Evolutionary conservation across 2,113 vertebrate genomes (phyloP).

Genomic region (Uropsilus gracilis): DNA sequence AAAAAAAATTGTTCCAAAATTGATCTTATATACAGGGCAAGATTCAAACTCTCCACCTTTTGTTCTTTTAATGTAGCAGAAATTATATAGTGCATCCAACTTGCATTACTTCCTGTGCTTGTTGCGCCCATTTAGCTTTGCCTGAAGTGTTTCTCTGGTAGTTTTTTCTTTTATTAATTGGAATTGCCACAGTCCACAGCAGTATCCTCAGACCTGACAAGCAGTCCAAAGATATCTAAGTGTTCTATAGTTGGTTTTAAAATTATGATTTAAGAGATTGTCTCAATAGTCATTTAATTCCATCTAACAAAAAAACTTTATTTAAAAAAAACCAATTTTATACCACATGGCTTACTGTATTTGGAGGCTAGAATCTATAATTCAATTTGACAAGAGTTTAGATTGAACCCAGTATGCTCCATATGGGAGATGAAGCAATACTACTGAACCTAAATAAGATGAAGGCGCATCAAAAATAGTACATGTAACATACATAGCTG

Average conservation of each 20-base stretch:
- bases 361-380: not conserved
- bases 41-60: not conserved
- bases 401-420: not conserved
- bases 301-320: constrained; percentile 44
- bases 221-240: not conserved
- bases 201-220: not conserved
- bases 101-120: not conserved
- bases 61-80: not conserved
- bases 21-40: not conserved
- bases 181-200: not conserved
- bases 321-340: too few relatives aligned
- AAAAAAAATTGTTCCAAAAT: constrained; percentile 38
- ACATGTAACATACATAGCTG: not conserved
- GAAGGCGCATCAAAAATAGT: not conserved
- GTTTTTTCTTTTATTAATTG: not conserved
- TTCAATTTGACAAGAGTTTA: constrained; percentile 38
- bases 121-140: not conserved
- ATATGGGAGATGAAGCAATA: not conserved
- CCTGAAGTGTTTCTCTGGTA: not conserved
- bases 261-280: not conserved
- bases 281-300: constrained; percentile 38
- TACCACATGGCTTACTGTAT: not conserved
- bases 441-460: not conserved
- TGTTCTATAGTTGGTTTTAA: not conserved
- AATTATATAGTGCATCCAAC: not conserved